Percentiles rank a stretch among this genome's conserved stretches.
phyloP scores from a whole-genome alignment of 2,797 vertebrate species.

The Tokudaia tokunoshimensis region DNA sequence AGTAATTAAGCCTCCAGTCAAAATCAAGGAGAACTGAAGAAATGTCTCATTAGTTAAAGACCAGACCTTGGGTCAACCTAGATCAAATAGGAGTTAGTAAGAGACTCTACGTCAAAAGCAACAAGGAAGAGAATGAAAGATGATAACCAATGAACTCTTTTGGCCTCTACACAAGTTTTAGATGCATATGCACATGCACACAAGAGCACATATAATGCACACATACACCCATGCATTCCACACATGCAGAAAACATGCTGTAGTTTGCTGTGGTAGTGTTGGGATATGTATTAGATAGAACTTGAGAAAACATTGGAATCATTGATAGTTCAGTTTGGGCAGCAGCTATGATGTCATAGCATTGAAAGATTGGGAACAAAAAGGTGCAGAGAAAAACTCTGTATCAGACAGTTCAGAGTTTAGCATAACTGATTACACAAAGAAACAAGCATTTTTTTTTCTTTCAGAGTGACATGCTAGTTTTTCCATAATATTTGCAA shows the following conservation, averaged over 20 bases:
- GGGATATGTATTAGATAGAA: neutral
- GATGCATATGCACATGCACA: neutral
- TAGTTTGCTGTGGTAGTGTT: neutral
- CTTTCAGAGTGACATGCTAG: neutral
- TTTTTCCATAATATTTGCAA: neutral
- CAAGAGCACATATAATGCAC: neutral
- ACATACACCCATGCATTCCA: neutral
- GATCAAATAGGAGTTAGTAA: neutral
- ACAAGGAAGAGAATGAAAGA: neutral
- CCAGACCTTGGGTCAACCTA: neutral
- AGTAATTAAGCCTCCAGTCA: neutral
- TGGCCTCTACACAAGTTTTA: neutral
- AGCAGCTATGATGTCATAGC: neutral
- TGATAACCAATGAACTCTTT: neutral
- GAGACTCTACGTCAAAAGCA: neutral
- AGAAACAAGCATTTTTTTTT: neutral
- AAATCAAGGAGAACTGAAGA: neutral
- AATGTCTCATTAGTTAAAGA: neutral
- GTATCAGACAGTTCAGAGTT: neutral
- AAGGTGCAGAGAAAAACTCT: neutral
- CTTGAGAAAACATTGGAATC: conserved; percentile 30
- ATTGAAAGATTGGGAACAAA: neutral
- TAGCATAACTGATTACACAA: neutral
- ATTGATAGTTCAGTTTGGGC: neutral
- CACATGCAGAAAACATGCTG: neutral